Evolutionary conservation across 2,113 vertebrate species (phyloP), one percentile per base, ranked within the genome.

Genomic region (Mastomys natalensis): DNA sequence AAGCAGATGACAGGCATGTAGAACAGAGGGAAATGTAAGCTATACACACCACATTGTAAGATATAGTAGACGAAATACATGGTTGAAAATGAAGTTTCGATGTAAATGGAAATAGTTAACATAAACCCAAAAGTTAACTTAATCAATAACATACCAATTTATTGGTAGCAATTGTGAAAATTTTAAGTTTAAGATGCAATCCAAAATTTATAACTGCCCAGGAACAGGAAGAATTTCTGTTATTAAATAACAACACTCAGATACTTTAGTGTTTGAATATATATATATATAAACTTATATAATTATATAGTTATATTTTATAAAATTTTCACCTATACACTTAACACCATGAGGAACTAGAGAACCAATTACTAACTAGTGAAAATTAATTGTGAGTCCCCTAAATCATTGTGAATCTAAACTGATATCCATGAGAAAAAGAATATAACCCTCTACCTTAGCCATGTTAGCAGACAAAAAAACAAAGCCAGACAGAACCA

Each of bases 21-120:
- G 31, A 96, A 70, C 0, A 89, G 51, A 48, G 40, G 60, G 26
- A 19, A 31, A 26, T 15, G 11, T 55, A 22, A 88, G 73, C 9
- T 55, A 31, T 29, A 31, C 40, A 45, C 16, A 34, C 45, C 7
- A 34, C 29, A 48, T 10, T 34, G 34, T 40, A 73, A 76, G 51
- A 37, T 19, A 37, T 22, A 80, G 43, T 11, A 62, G 22, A 90
- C 82, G 40, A 94, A 90, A 60, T 72, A 70, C 6, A 84, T 31
- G 64, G 11, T 45, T 81, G 73, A 96, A 93, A 81, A 91, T 88
- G 24, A 91, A 93, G 92, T 66, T 80, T 86, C 1, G n/a, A 40
- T 7, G 7, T 31, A 73, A 53, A 62, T 72, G 43, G n/a, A 87
- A 80, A 17, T 92, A 94, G 43, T 88, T 91, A 91, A 7, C 51